These are phyloP conservation scores for Anthonomus grandis DNA, from an alignment of 1,140 invertebrate species.

Conservation along the genomic window DNA sequence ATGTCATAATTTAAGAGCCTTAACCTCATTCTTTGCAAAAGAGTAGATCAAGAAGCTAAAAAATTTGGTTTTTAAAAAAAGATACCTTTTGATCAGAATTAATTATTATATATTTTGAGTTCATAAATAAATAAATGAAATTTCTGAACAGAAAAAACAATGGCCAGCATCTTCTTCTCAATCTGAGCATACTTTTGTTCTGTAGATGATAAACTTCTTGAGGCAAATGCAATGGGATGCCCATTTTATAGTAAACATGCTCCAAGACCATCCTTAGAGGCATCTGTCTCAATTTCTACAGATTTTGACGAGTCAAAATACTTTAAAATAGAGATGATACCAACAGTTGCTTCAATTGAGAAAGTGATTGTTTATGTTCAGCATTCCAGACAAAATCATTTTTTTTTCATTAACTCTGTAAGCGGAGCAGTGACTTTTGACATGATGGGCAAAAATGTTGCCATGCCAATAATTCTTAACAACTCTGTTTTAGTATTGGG, in stretches of 20 bases:
- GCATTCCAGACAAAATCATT: no score
- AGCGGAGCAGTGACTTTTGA: no score
- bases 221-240: conserved; percentile 40
- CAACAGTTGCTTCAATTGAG: no score
- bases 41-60: neutral
- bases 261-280: conserved; percentile 42
- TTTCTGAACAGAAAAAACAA: conserved; percentile 9
- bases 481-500: no score
- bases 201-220: conserved; percentile 40
- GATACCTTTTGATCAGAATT: conserved; percentile 13
- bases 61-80: no score
- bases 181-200: conserved; percentile 44
- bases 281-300: conserved; percentile 42
- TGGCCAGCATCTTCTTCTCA: no score
- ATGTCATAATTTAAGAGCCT: conserved; percentile 8
- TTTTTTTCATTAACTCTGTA: no score
- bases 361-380: no score
- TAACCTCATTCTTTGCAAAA: conserved; percentile 6
- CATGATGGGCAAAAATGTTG: no score
- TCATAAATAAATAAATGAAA: conserved; percentile 6
- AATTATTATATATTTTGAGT: neutral
- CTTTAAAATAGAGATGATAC: conserved; percentile 37
- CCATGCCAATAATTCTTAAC: no score
- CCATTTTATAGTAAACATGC: conserved; percentile 39
- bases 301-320: conserved; percentile 34